Base-by-base conservation (phyloP, 2,797 vertebrate genomes). In the Helicolenus hilgendorfi region DNA sequence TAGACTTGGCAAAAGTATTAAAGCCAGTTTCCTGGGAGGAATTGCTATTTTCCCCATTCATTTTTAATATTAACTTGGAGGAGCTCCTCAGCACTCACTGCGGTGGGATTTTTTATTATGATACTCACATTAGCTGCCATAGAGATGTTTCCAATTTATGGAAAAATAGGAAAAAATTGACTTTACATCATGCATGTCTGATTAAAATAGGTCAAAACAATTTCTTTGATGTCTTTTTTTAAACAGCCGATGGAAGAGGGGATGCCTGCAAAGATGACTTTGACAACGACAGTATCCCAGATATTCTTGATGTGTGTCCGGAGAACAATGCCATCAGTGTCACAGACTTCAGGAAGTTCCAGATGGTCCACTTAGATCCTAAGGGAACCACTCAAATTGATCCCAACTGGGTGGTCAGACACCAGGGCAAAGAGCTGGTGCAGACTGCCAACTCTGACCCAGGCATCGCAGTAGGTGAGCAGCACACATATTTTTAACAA, bases 381-480 rank as follows among this genome's bases (percentile, higher is more conserved):
- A 99, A 99, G 96, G 99, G 99, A 85, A 99, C 98, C 76, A 98
- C 99, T 63, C 99, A 99, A 85, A 99, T 99, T 41, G 99, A 99
- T 94, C 99, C 99, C 74, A 99, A 99, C 94, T 99, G 99, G 99
- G 99, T 99, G 87, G 99, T 99, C 90, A 98, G 98, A 70, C 99
- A 99, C 78, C 99, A 99, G 93, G 99, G 99, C 91, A 99, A 99
- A 92, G 99, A 99, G 90, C 92, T 99, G 86, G 98, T 99, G 27
- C 99, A 99, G 95, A 99, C 99, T 0, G 99, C 98, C 26, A 99
- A 99, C 95, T 99, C 99, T 5, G 99, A 99, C 94, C 99, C 99
- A 3, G 99, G 99, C 92, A 98, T 99, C 20, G 99, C 99, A 31
- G 98, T 99, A 1, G 99, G 99, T 99, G 90, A 98, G 98, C 87